These are phyloP conservation scores for Palythoa grandis DNA, from an alignment of 92 coral and sea anemone genomes.

Conservation along the genomic window DNA sequence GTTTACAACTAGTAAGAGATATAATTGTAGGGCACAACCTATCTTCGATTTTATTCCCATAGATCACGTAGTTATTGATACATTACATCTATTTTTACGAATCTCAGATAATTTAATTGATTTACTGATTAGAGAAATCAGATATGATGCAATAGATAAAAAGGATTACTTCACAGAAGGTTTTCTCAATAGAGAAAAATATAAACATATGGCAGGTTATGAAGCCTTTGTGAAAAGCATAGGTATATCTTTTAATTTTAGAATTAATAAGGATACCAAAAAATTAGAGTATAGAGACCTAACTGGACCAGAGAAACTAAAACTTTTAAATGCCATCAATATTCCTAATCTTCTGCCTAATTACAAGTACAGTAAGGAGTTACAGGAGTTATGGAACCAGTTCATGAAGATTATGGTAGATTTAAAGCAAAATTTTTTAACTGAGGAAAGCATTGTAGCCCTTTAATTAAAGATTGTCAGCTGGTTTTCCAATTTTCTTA, in stretches of 20 bases:
- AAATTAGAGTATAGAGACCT: conserved; percentile 15
- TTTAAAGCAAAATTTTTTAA: conserved; percentile 46
- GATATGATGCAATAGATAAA: conserved; percentile 37
- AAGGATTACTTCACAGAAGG: not conserved
- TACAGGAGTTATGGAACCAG: conserved; percentile 53
- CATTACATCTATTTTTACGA: conserved; percentile 40
- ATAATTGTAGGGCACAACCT: conserved; percentile 20
- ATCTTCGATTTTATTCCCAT: conserved; percentile 53
- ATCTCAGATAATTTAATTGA: conserved; percentile 45
- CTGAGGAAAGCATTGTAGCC: conserved; percentile 42
- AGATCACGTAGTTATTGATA: conserved; percentile 67
- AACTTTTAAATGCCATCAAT: conserved; percentile 25
- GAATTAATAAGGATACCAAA: conserved; percentile 46
- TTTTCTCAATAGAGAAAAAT: not conserved
- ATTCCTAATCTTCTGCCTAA: conserved; percentile 53
- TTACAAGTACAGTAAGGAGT: conserved; percentile 23
- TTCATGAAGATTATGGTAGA: conserved; percentile 51
- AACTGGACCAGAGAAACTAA: conserved; percentile 34
- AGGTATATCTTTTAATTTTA: conserved; percentile 38
- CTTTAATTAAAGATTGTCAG: conserved; percentile 1
- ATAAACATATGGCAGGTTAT: no score
- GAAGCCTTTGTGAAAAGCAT: not conserved
- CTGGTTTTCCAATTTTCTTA: no score
- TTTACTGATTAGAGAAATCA: conserved; percentile 56
- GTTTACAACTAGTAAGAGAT: not conserved